Base-by-base conservation (phyloP, 2,113 vertebrate species). In the Saguinus imperator region DNA sequence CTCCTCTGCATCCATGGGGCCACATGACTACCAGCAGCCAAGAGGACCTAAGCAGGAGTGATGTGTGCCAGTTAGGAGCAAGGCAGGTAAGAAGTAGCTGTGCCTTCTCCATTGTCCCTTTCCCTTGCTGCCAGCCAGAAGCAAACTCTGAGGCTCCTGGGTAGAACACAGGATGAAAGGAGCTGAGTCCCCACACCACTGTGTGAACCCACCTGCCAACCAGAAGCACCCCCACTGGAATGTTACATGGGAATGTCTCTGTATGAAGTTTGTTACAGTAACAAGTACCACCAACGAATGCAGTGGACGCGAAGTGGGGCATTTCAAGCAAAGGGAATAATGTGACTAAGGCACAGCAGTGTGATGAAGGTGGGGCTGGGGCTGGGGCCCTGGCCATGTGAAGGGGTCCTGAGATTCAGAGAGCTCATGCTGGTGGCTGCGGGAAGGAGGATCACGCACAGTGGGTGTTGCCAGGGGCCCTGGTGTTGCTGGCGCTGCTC, bases 401-500 rank as follows among this genome's bases (percentile, higher is more conserved):
- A 77, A 2, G 75, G 43, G 27, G 57, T 4, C 4, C 16, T 2
- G 61, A 32, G 43, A 29, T 43, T 93, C 82, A 70, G 85, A 43
- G 45, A 45, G 87, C 92, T 87, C 81, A 94, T 27, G 9, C 48
- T 32, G 52, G 52, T 5, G 55, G 29, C 87, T 93, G 12, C 32
- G 1, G 68, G 55, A 79, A 43, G 40, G 64, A 94, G 76, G 43
- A 4, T 97, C 97, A 99, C 98, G 99, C 98, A 99, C 99, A 99
- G 79, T 99, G 99, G 11, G 99, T 98, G 90, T 99, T 98, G 94
- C 99, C 99, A 79, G 98, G 98, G 0, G 99, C 98, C 48, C 99
- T 98, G 16, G 99, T 99, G 98, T 99, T 99, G 97, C 99, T 99
- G 89, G 99, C 99, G 16, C 99, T 99, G 95, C 99, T 99, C 73